Base-by-base conservation (phyloP, 2,888 invertebrate genomes). In the Germaria angustata region DNA sequence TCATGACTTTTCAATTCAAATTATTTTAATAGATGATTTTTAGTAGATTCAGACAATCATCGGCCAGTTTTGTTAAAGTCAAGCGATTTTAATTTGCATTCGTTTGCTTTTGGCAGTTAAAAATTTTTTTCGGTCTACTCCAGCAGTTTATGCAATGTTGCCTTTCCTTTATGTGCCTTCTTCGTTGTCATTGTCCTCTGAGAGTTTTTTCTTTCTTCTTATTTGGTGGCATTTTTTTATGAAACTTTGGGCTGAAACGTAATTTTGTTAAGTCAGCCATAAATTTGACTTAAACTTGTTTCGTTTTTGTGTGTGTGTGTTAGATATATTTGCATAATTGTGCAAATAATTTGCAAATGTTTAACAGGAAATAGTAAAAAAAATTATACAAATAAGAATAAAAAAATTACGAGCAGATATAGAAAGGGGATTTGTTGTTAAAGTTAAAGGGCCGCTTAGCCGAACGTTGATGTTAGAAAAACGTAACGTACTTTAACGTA, bases 211-310 rank as follows among this genome's bases (percentile, higher is more conserved):
- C 24, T 80, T 84, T 69, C 3, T 28, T 28, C 28, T 28, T 28
- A 28, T n/a, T n/a, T n/a, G n/a, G n/a, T n/a, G n/a, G n/a, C n/a
- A 76, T 71, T 82, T 68, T 63, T 66, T 63, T 53, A 44, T n/a
- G 11, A 13, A 17, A 17, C 39, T 55, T 55, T 32, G 22, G 53
- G 59, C 55, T 66, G 55, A 77, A 71, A 79, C 79, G 84, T 87
- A 87, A 89, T 89, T 87, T 88, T 87, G 87, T 88, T 89, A 89
- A 89, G 89, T 88, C 88, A 87, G 86, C 88, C 86, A 89, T 89
- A 88, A 89, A 89, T 89, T 88, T 88, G 88, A 87, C 88, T 89
- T 87, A 87, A 86, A 84, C 80, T 66, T 76, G 85, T 79, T 86
- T 69, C 11, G 32, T 8, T 46, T 55, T 28, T 49, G n/a, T 55